A percentile compares a stretch with the other conserved stretches of the same genome.
phyloP scores from a whole-genome alignment of 1,140 invertebrate genomes.

The Sitophilus oryzae region DNA sequence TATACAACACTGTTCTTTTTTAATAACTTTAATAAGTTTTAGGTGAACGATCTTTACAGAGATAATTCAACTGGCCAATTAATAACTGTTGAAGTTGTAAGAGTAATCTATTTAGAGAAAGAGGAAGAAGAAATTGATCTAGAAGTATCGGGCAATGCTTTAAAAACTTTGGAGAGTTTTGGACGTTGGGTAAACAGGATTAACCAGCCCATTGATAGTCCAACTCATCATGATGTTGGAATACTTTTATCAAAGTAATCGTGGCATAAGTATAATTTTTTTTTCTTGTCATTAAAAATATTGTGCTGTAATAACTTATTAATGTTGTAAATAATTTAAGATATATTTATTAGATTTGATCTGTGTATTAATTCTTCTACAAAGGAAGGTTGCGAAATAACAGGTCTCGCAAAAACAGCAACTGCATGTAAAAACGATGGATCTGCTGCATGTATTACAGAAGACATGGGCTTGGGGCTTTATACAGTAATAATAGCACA shows the following conservation, averaged over 20 bases:
- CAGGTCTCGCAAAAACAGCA: conserved; percentile 60
- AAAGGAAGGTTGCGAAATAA: conserved; percentile 53
- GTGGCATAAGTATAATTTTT: no score
- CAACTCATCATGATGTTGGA: conserved; percentile 69
- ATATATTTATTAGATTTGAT: conserved; percentile 32
- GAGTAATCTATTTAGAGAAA: conserved; percentile 51
- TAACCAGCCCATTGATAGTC: conserved; percentile 58
- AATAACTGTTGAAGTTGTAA: conserved; percentile 59
- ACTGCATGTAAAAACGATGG: conserved; percentile 55
- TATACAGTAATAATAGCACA: conserved; percentile 60
- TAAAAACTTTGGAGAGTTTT: conserved; percentile 58
- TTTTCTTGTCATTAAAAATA: no score
- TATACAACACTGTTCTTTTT: no score
- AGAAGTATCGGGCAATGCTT: conserved; percentile 52
- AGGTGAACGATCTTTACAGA: conserved; percentile 58
- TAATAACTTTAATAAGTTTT: no score
- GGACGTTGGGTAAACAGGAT: conserved; percentile 60
- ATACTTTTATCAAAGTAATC: conserved; percentile 62
- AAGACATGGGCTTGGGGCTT: conserved; percentile 61
- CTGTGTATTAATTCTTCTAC: conserved; percentile 40
- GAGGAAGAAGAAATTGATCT: conserved; percentile 50
- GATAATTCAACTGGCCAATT: conserved; percentile 60
- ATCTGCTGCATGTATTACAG: conserved; percentile 59
- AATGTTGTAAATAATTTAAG: neutral
- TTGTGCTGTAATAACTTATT: no score